A percentile compares a stretch with the other conserved stretches of the same genome.
Conservation (phyloP, 2,113 vertebrate genomes). For the Rhineura floridana region DNA sequence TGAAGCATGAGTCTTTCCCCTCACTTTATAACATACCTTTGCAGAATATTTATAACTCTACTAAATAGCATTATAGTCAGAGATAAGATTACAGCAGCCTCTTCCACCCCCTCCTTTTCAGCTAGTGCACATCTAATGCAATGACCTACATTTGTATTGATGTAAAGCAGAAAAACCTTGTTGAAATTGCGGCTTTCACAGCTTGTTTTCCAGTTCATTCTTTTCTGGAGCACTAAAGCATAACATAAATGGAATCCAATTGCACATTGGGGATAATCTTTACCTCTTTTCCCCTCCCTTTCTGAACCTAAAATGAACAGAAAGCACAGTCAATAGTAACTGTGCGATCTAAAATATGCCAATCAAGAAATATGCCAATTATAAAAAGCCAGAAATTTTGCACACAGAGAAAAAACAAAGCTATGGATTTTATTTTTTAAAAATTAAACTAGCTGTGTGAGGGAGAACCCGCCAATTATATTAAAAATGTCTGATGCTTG, state of each 20-base stretch:
- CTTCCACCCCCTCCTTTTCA: not conserved
- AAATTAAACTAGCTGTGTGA: not conserved
- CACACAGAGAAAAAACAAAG: not conserved
- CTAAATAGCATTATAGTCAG: not conserved
- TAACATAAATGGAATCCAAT: conserved; percentile 3
- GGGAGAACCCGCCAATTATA: not conserved
- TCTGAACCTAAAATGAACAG: not conserved
- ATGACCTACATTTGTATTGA: conserved; percentile 5
- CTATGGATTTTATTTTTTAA: not conserved
- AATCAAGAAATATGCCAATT: not conserved
- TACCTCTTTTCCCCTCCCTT: not conserved
- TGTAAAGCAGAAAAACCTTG: not conserved
- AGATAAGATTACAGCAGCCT: not conserved
- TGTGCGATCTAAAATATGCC: not conserved
- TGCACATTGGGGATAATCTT: not conserved
- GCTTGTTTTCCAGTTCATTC: conserved; percentile 6
- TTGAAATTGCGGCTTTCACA: conserved; percentile 5
- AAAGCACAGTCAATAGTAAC: not conserved
- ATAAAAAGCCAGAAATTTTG: not conserved
- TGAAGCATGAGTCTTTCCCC: not conserved
- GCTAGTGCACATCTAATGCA: not conserved
- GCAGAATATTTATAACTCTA: not conserved
- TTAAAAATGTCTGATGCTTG: not conserved
- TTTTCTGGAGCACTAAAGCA: not conserved
- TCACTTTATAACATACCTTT: not conserved